Evolutionary conservation across 1,140 invertebrate species (phyloP).

Genomic region (Melipona quadrifasciata): DNA sequence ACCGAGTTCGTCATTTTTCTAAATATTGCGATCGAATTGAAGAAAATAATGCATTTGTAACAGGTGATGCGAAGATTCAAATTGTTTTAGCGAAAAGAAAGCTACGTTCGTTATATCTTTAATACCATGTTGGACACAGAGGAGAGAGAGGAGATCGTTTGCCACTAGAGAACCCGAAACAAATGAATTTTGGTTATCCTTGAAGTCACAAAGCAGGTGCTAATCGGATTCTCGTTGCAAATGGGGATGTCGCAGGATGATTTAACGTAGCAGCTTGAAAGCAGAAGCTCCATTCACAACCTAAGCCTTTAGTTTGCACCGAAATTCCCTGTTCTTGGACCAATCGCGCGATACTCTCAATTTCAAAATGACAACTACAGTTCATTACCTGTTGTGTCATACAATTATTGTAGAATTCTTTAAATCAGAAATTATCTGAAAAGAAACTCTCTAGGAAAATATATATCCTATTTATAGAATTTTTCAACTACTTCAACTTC

Average conservation of each 20-base stretch:
- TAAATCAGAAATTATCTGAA: no score
- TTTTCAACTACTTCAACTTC: no score
- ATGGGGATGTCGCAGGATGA: not conserved
- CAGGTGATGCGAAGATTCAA: no score
- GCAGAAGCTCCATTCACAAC: not conserved
- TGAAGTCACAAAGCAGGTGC: not conserved
- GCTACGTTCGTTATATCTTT: not conserved
- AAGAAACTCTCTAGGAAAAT: no score
- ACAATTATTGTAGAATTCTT: no score
- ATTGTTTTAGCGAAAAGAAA: no score
- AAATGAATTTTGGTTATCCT: not conserved
- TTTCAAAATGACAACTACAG: no score
- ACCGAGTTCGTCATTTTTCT: not conserved
- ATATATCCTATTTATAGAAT: no score
- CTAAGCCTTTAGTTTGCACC: not conserved
- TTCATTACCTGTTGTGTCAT: no score
- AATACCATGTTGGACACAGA: not conserved
- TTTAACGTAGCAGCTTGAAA: not conserved
- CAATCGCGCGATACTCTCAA: not conserved
- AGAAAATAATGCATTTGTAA: no score
- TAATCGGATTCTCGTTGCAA: conserved; percentile 5
- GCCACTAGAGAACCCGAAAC: not conserved
- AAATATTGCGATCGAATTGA: no score
- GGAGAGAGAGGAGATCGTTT: not conserved
- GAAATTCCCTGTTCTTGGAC: not conserved